A percentile compares a stretch with the other conserved stretches of the same genome.
phyloP scores from a whole-genome alignment of 1,140 invertebrate species.

The Drosophila repleta region DNA sequence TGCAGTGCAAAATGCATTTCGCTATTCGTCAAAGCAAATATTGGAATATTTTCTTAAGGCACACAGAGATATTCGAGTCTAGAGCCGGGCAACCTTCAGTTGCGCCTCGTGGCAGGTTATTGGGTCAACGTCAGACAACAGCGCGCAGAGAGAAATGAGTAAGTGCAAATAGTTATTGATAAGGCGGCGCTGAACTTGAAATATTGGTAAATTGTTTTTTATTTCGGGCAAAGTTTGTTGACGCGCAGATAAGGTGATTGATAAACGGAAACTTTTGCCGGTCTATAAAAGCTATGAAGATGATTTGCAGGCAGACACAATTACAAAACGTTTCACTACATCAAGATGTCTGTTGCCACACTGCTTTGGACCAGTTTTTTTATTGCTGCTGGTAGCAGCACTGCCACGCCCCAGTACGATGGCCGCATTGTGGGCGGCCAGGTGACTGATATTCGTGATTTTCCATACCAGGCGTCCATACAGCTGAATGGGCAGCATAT shows the following conservation, averaged over 20 bases:
- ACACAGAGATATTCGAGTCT: neutral
- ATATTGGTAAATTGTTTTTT: slow-evolving; percentile 48
- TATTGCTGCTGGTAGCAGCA: neutral
- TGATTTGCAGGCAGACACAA: slow-evolving; percentile 12
- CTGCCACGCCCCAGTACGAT: slow-evolving; percentile 43
- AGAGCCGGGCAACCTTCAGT: neutral
- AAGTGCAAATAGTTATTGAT: slow-evolving; percentile 53
- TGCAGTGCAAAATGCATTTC: neutral
- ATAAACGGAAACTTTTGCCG: slow-evolving; percentile 12
- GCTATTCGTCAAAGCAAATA: slow-evolving; percentile 1
- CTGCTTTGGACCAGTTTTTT: slow-evolving; percentile 17
- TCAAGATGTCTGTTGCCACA: slow-evolving; percentile 20
- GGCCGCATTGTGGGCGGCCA: slow-evolving; percentile 80
- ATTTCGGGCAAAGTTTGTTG: slow-evolving; percentile 45
- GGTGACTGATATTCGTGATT: slow-evolving; percentile 57
- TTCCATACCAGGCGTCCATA: slow-evolving; percentile 78
- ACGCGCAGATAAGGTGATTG: slow-evolving; percentile 48
- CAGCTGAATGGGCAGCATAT: slow-evolving; percentile 65
- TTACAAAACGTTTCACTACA: slow-evolving; percentile 5
- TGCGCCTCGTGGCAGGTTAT: slow-evolving; percentile 42
- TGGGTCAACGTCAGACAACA: slow-evolving; percentile 69
- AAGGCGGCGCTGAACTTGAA: slow-evolving; percentile 43
- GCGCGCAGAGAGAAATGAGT: slow-evolving; percentile 15
- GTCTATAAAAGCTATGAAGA: slow-evolving; percentile 50
- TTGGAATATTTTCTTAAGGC: neutral